Evolutionary conservation across 2,888 invertebrate species (phyloP).

Genomic region (Coremacera marginata): DNA sequence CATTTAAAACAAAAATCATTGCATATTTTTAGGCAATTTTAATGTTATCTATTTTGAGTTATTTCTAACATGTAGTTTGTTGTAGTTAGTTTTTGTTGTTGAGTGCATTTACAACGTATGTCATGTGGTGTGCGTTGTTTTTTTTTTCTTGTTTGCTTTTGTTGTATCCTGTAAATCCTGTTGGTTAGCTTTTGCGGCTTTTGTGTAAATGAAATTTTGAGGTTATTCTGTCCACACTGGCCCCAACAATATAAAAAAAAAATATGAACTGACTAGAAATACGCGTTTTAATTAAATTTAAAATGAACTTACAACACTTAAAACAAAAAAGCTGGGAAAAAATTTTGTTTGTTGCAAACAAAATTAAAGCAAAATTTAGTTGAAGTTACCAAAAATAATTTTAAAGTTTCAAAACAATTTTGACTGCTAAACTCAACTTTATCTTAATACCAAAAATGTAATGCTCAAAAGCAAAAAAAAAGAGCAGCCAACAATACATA

Average conservation of each 20-base stretch:
- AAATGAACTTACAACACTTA: neutral
- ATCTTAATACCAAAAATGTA: neutral
- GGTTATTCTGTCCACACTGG: slow-evolving; percentile 35
- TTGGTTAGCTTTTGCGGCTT: slow-evolving; percentile 36
- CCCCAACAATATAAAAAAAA: neutral
- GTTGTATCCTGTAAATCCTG: slow-evolving; percentile 7
- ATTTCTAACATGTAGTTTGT: neutral
- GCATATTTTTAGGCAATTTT: slow-evolving; percentile 39
- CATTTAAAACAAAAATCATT: slow-evolving; percentile 26
- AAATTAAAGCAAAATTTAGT: neutral
- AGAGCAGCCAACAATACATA: too few relatives aligned
- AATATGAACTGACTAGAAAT: neutral
- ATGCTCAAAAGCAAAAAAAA: neutral
- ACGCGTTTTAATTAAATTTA: neutral
- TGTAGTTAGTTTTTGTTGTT: slow-evolving; percentile 30
- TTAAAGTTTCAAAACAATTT: neutral
- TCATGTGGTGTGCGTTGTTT: neutral
- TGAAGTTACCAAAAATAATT: neutral
- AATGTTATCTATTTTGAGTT: neutral
- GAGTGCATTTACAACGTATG: neutral
- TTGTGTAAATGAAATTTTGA: slow-evolving; percentile 50
- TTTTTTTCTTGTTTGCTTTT: slow-evolving; percentile 5
- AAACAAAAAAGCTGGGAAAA: neutral
- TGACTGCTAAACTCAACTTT: neutral
- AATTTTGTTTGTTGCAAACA: neutral